phyloP scores from a whole-genome alignment of 2,113 vertebrate species.

The Marcusenius ussheri region DNA sequence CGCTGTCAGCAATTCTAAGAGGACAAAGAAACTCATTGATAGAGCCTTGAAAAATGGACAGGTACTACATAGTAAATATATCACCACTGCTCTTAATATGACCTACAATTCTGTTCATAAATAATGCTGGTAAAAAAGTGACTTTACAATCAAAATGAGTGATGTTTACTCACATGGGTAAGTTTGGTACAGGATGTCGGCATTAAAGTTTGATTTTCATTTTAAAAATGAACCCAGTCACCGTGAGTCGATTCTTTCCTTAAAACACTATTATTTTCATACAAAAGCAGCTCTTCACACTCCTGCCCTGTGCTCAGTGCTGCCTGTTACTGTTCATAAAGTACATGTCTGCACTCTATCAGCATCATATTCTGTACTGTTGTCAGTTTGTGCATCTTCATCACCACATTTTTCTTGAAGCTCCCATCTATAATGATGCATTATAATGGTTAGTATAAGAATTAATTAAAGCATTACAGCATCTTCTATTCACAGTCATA shows the following conservation, averaged over 20 bases:
- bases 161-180: not conserved
- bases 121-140: not conserved
- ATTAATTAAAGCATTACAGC: not conserved
- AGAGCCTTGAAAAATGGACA: not conserved
- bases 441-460: not conserved
- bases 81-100: not conserved
- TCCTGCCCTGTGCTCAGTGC: too few species aligned
- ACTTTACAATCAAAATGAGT: not conserved
- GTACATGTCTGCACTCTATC: not conserved
- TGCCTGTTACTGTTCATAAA: not conserved
- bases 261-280: not conserved
- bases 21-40: not conserved
- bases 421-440: too few species aligned
- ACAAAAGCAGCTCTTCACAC: too few species aligned
- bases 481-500: too few species aligned
- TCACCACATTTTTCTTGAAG: too few species aligned
- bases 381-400: too few species aligned
- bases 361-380: not conserved
- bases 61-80: not conserved
- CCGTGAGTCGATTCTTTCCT: not conserved
- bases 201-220: not conserved
- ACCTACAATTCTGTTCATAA: not conserved
- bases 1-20: not conserved
- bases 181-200: not conserved
- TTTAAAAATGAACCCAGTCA: not conserved